Evolutionary conservation across 2,797 vertebrate species (phyloP).

Genomic region (Alca torda): DNA sequence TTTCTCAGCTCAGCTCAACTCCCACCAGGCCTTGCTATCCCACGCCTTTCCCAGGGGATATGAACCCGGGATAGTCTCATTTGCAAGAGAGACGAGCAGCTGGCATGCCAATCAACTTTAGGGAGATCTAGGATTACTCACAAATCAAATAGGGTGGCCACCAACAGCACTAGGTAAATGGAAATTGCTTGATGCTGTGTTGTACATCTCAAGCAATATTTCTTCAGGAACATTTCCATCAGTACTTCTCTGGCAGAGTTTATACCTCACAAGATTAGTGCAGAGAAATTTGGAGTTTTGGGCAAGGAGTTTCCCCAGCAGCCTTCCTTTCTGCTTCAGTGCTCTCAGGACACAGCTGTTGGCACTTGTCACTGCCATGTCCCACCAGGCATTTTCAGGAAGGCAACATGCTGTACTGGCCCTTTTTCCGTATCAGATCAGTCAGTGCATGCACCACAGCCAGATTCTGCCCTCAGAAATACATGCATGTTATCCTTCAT

Average conservation of each 20-base stretch:
- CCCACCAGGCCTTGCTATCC: neutral
- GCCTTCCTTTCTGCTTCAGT: neutral
- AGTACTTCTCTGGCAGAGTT: neutral
- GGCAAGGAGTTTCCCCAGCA: neutral
- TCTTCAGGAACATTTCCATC: neutral
- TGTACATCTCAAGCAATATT: neutral
- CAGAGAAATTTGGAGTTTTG: neutral
- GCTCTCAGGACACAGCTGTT: neutral
- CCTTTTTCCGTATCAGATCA: neutral
- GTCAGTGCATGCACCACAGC: neutral
- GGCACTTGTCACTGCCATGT: neutral
- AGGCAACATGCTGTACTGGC: neutral
- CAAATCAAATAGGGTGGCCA: neutral
- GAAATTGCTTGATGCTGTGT: neutral
- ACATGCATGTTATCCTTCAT: neutral
- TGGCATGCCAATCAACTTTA: neutral
- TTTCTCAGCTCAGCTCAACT: neutral
- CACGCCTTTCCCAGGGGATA: neutral
- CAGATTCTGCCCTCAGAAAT: neutral
- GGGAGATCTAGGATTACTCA: neutral
- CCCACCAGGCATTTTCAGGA: neutral
- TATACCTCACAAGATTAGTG: neutral
- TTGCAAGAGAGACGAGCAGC: neutral
- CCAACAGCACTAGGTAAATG: neutral
- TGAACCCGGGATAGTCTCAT: neutral